These are phyloP conservation scores for Opisthocomus hoazin DNA, from an alignment of 2,113 vertebrate species.

Conservation along the genomic window DNA sequence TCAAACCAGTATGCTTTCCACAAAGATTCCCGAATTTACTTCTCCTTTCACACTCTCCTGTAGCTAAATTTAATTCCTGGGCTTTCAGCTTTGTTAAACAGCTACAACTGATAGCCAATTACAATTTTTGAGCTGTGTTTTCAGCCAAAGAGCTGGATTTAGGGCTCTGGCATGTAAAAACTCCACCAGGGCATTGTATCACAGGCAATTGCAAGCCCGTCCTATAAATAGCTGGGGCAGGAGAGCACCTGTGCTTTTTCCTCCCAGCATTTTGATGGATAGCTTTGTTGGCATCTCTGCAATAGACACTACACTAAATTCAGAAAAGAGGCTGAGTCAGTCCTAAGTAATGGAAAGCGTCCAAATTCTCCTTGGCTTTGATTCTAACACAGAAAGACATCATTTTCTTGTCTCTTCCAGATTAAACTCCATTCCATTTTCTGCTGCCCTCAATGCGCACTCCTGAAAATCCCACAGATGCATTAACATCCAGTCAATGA, in stretches of 20 bases:
- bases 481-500: conserved; percentile 57
- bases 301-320: conserved; percentile 61
- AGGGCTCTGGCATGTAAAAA: conserved; percentile 25
- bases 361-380: conserved; percentile 60
- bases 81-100: conserved; percentile 7
- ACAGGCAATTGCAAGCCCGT: not conserved
- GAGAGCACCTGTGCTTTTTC: conserved; percentile 58
- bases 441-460: conserved; percentile 13
- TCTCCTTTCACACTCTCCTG: not conserved
- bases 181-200: not conserved
- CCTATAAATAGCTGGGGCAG: conserved; percentile 53
- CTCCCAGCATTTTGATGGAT: conserved; percentile 51
- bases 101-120: not conserved
- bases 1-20: not conserved
- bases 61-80: not conserved
- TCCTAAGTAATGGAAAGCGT: conserved; percentile 43
- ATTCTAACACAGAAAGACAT: conserved; percentile 57
- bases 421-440: conserved; percentile 60
- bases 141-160: conserved; percentile 22
- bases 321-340: conserved; percentile 55
- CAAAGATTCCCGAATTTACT: not conserved
- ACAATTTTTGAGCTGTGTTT: not conserved
- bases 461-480: conserved; percentile 51
- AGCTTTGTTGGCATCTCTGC: conserved; percentile 60
- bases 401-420: conserved; percentile 56